phyloP scores from a whole-genome alignment of 92 coral and sea anemone species.

The Epizoanthus ramosus region DNA sequence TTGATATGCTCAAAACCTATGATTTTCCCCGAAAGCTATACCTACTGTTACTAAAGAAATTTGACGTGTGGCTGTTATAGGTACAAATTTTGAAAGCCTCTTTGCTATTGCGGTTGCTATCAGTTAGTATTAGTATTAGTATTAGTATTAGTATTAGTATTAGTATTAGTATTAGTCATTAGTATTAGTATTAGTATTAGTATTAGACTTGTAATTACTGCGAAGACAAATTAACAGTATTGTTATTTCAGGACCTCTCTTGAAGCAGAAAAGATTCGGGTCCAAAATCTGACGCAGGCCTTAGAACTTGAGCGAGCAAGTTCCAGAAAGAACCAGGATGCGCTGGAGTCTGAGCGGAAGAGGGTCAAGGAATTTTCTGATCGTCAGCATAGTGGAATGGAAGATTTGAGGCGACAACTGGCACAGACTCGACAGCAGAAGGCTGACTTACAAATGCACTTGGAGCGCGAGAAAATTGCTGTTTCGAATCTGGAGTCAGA shows the following conservation, averaged over 20 bases:
- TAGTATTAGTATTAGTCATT: too few species aligned
- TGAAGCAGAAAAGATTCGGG: conserved; percentile 87
- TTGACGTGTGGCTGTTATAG: too few species aligned
- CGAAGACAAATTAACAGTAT: not conserved
- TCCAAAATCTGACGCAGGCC: conserved; percentile 86
- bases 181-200: not conserved
- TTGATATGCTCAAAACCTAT: too few species aligned
- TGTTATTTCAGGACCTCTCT: conserved; percentile 76
- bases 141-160: not conserved
- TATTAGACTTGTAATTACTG: not conserved
- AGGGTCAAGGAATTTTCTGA: conserved; percentile 72
- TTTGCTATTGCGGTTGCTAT: too few species aligned
- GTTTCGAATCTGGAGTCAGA: conserved; percentile 74
- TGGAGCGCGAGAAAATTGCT: conserved; percentile 72
- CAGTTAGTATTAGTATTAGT: not conserved
- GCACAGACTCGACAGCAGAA: conserved; percentile 59
- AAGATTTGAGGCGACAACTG: conserved; percentile 70
- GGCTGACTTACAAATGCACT: conserved; percentile 72
- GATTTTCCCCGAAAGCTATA: too few species aligned
- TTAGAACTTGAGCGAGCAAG: conserved; percentile 89
- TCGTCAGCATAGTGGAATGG: conserved; percentile 69
- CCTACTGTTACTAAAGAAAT: too few species aligned
- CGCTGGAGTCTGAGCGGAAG: conserved; percentile 77
- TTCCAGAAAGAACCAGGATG: conserved; percentile 84
- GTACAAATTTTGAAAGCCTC: too few species aligned